phyloP scores from a whole-genome alignment of 2,797 vertebrate genomes.

The Chelidonichthys spinosus region DNA sequence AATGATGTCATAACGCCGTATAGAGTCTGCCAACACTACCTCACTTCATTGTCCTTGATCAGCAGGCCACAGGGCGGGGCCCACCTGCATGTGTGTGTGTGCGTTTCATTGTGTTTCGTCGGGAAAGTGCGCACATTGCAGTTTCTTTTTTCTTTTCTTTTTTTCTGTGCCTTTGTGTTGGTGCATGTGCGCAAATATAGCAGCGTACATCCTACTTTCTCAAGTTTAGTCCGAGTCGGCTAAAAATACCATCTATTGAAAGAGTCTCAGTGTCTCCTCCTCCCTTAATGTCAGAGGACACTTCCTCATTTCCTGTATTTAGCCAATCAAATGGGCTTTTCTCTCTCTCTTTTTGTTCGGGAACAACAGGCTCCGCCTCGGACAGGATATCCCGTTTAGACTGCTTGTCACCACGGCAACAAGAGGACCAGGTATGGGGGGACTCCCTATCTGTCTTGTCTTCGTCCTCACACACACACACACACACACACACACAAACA shows the following conservation, averaged over 20 bases:
- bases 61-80: constrained; percentile 72
- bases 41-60: constrained; percentile 83
- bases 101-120: constrained; percentile 38
- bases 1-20: constrained; percentile 76
- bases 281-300: constrained; percentile 65
- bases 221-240: constrained; percentile 22
- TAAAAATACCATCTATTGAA: constrained; percentile 76
- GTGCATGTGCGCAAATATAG: constrained; percentile 6
- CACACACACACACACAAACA: constrained; percentile 68
- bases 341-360: constrained; percentile 49
- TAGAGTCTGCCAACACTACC: constrained; percentile 79
- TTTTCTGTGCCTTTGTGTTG: constrained; percentile 19
- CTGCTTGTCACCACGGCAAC: constrained; percentile 78
- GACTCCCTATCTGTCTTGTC: constrained; percentile 45
- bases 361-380: constrained; percentile 79
- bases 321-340: constrained; percentile 78
- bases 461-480: constrained; percentile 28
- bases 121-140: constrained; percentile 14
- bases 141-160: neutral
- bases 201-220: constrained; percentile 31
- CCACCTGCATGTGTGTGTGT: constrained; percentile 62
- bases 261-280: constrained; percentile 43
- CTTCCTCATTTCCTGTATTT: constrained; percentile 78
- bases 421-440: constrained; percentile 47
- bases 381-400: constrained; percentile 86